phyloP scores from a whole-genome alignment of 2,888 invertebrate genomes.

The Chymomyza caudatula region DNA sequence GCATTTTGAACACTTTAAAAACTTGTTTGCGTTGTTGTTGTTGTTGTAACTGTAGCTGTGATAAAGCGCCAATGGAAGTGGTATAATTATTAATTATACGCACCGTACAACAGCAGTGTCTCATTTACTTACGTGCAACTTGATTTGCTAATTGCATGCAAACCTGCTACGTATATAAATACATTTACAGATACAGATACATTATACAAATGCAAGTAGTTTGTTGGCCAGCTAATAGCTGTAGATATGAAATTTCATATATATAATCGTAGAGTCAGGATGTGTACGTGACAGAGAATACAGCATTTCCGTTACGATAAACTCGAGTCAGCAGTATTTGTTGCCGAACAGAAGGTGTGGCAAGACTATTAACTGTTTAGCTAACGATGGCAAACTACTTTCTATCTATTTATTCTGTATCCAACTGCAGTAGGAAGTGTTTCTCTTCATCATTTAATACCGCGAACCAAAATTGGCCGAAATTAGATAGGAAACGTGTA shows the following conservation, averaged over 20 bases:
- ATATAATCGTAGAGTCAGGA: too few species aligned
- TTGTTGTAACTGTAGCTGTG: slow-evolving; percentile 13
- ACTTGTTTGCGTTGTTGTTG: slow-evolving; percentile 31
- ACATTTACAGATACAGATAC: background rate
- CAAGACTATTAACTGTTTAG: too few species aligned
- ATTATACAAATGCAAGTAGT: background rate
- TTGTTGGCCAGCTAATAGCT: background rate
- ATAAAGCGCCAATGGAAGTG: slow-evolving; percentile 36
- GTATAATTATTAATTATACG: slow-evolving; percentile 66
- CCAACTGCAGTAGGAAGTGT: too few species aligned
- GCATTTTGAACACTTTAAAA: slow-evolving; percentile 44
- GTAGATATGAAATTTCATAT: background rate
- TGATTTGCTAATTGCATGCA: slow-evolving; percentile 9
- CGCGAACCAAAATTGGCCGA: too few species aligned
- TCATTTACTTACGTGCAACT: background rate
- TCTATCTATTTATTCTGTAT: too few species aligned
- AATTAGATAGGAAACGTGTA: too few species aligned
- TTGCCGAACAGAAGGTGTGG: too few species aligned
- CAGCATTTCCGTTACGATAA: too few species aligned
- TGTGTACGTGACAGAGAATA: background rate
- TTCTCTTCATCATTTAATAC: too few species aligned
- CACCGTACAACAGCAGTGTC: slow-evolving; percentile 18
- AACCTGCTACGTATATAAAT: background rate
- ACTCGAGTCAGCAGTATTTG: too few species aligned
- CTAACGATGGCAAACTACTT: too few species aligned